phyloP scores from a whole-genome alignment of 2,797 vertebrate genomes.

The Liparis tanakae region DNA sequence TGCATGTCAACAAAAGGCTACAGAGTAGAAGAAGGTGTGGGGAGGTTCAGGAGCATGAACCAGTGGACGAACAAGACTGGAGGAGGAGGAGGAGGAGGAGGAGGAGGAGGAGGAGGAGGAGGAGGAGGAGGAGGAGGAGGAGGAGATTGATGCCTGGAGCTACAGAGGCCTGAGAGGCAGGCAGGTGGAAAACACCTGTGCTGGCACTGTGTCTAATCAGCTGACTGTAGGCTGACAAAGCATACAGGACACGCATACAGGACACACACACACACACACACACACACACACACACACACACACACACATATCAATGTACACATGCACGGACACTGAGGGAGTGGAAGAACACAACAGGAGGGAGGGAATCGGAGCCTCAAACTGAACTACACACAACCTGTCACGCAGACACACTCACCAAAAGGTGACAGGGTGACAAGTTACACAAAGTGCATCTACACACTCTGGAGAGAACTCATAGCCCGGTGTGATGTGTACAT shows the following conservation, averaged over 20 bases:
- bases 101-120: constrained; percentile 2
- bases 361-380: constrained; percentile 20
- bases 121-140: constrained; percentile 8
- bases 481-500: constrained; percentile 9
- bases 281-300: constrained; percentile 51
- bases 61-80: constrained; percentile 14
- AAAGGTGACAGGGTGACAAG: constrained; percentile 35
- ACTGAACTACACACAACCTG: constrained; percentile 30
- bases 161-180: constrained; percentile 41
- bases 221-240: constrained; percentile 78
- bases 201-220: constrained; percentile 73
- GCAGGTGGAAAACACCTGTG: constrained; percentile 74
- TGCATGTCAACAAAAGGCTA: constrained; percentile 58
- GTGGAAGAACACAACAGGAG: constrained; percentile 23
- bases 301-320: constrained; percentile 39
- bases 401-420: constrained; percentile 17
- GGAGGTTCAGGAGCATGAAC: constrained; percentile 33
- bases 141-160: constrained; percentile 41
- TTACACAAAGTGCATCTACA: constrained; percentile 27
- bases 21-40: constrained; percentile 2
- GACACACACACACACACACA: constrained; percentile 20
- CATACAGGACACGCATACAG: constrained; percentile 52
- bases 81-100: constrained; percentile 8
- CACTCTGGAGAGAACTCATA: constrained; percentile 11
- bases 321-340: constrained; percentile 28